Conservation (phyloP, 2,113 vertebrate genomes). For the Mungos mungo region DNA sequence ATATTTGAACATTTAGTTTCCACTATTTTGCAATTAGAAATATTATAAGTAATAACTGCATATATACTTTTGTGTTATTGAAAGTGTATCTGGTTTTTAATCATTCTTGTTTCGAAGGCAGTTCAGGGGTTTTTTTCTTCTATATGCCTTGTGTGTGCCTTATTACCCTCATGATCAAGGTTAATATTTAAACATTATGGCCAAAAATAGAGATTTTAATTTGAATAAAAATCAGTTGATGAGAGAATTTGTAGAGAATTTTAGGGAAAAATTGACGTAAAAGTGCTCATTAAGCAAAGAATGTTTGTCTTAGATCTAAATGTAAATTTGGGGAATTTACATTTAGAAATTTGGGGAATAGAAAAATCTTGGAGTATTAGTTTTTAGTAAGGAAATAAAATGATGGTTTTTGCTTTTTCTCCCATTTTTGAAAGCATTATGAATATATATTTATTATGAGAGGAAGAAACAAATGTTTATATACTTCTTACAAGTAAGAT, state of each 20-base stretch:
- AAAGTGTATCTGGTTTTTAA: not conserved
- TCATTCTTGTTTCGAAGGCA: not conserved
- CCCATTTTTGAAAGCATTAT: not conserved
- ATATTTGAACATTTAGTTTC: not conserved
- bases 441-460: not conserved
- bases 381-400: conserved; percentile 27
- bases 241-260: not conserved
- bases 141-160: not conserved
- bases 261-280: not conserved
- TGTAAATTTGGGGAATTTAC: not conserved
- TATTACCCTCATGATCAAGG: not conserved
- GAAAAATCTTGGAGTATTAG: not conserved
- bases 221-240: not conserved
- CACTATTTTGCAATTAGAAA: not conserved
- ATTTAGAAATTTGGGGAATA: not conserved
- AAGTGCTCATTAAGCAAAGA: not conserved
- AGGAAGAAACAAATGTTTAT: conserved; percentile 13
- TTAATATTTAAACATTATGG: not conserved
- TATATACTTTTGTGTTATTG: not conserved
- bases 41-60: not conserved
- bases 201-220: not conserved
- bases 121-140: not conserved
- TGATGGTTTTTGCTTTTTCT: not conserved
- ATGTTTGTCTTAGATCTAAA: not conserved
- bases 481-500: not conserved